phyloP scores from a whole-genome alignment of 2,113 vertebrate genomes.

The Panurus biarmicus region DNA sequence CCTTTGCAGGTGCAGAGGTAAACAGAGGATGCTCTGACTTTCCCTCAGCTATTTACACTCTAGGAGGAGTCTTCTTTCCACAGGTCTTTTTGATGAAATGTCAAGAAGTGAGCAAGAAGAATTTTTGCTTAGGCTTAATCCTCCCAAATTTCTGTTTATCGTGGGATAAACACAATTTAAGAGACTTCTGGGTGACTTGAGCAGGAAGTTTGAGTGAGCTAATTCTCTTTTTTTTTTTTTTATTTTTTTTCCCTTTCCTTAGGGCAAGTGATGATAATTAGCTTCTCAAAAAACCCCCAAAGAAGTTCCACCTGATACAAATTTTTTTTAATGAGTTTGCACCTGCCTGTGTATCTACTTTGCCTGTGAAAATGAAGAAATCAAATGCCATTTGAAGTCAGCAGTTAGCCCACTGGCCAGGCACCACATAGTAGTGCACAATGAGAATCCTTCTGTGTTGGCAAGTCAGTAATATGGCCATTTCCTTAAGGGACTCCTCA shows the following conservation, averaged over 20 bases:
- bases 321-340: not conserved
- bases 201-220: not conserved
- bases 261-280: not conserved
- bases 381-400: not conserved
- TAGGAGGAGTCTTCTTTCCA: conserved; percentile 53
- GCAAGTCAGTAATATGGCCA: not conserved
- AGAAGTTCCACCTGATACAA: not conserved
- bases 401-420: not conserved
- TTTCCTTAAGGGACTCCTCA: not conserved
- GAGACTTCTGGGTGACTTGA: not conserved
- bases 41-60: conserved; percentile 45
- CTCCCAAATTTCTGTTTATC: not conserved
- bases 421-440: not conserved
- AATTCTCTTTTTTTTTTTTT: not conserved
- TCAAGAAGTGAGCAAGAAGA: conserved; percentile 1
- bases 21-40: conserved; percentile 60
- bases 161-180: not conserved
- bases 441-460: not conserved
- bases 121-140: not conserved
- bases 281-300: not conserved
- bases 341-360: not conserved
- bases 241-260: not conserved
- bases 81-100: not conserved
- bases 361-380: not conserved
- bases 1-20: conserved; percentile 51